Conservation (phyloP, 1,140 invertebrate species). For the Apis mellifera region Amel_HAv3.1 CM009931.2:11918001-11918500, state of each 20-base stretch:
- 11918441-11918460: background rate
- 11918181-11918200: constrained; percentile 77
- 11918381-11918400: background rate
- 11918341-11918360: background rate
- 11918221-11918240: constrained; percentile 31
- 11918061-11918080: background rate
- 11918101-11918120: background rate
- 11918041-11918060: constrained; percentile 13
- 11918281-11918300: constrained; percentile 4
- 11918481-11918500: too few species aligned
- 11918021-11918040: constrained; percentile 27
- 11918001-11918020: constrained; percentile 52
- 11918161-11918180: constrained; percentile 74
- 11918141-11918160: constrained; percentile 59
- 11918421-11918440: background rate
- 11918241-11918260: constrained; percentile 9
- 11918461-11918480: too few species aligned
- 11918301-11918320: constrained; percentile 18
- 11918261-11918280: constrained; percentile 7
- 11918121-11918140: constrained; percentile 32
- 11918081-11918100: background rate
- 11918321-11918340: background rate
- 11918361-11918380: background rate
- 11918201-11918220: constrained; percentile 64
- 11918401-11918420: background rate